Evolutionary conservation across 2,888 invertebrate genomes (phyloP), one percentile per base, ranked within the genome.

Genomic region (Dastarcus helophoroides): DNA sequence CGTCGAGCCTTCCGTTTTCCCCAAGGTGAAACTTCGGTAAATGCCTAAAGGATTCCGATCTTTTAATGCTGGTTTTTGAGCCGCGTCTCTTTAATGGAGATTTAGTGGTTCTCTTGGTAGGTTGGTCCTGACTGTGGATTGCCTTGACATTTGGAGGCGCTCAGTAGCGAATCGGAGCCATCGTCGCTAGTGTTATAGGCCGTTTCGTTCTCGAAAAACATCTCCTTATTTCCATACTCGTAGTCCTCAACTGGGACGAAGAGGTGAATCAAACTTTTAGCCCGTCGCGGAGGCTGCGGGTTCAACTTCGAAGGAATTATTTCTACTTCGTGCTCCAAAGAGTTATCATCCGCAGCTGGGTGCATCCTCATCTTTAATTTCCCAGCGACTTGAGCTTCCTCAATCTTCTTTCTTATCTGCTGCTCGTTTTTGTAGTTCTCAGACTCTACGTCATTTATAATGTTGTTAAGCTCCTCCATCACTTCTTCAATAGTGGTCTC

Each of bases 401-500:
- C 54, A 5, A 49, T 51, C 34, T 43, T 42, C 32, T 44, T 47
- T 26, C 47, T 38, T 33, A 54, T 48, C n/a, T 42, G 40, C 27
- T 50, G 44, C 36, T 58, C 61, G 29, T 62, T 65, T 43, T 65
- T 68, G 33, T 68, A 68, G 31, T 68, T 66, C 57, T 79, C 76
- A 1, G 79, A 76, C 59, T 86, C 84, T 1, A 83, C 85, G 47
- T 85, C 81, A 51, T 81, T 85, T 1, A 85, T 83, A 38, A 88
- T 85, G 47, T 84, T 85, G 40, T 80, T 71, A 19, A 88, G 59
- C 55, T 86, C 85, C 57, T 84, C 84, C 49, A 88, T 85, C 2
- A 85, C 86, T 60, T 85, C 85, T 47, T 86, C 85, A 38, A 88
- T 85, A 2, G 85, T 85, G 0, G 83, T 80, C 59, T 83, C 81